Percentiles rank a stretch among this genome's conserved stretches.
phyloP scores from a whole-genome alignment of 2,888 invertebrate genomes.

The Epinotia bilunana region DNA sequence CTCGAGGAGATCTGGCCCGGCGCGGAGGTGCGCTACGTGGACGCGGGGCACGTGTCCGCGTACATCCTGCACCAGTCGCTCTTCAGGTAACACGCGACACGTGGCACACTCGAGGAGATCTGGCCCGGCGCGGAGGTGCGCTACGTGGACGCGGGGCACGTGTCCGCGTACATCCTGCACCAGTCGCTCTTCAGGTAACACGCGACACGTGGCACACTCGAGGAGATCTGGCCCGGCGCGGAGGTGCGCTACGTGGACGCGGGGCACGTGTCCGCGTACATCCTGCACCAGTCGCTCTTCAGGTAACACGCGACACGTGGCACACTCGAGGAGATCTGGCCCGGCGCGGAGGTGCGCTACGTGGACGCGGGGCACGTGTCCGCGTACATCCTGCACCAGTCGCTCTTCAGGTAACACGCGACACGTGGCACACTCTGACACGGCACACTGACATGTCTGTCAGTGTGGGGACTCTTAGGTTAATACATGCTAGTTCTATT shows the following conservation, averaged over 20 bases:
- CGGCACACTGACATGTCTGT: too few species aligned
- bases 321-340: conserved; percentile 95
- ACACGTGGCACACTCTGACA: background rate
- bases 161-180: conserved; percentile 94
- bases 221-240: conserved; percentile 96
- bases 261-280: conserved; percentile 95
- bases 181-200: conserved; percentile 93
- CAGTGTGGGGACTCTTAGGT: too few species aligned
- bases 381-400: conserved; percentile 94
- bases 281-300: conserved; percentile 94
- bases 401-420: conserved; percentile 90
- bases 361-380: conserved; percentile 95
- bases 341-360: conserved; percentile 94
- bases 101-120: conserved; percentile 90
- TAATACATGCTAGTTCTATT: too few species aligned
- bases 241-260: conserved; percentile 94
- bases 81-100: conserved; percentile 88
- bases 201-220: conserved; percentile 85
- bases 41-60: conserved; percentile 95
- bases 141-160: conserved; percentile 95
- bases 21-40: conserved; percentile 93
- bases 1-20: conserved; percentile 97
- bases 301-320: conserved; percentile 86
- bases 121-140: conserved; percentile 97
- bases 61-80: conserved; percentile 94